Base-by-base conservation (phyloP, 2,888 invertebrate genomes). In the Eilema caniola region DNA sequence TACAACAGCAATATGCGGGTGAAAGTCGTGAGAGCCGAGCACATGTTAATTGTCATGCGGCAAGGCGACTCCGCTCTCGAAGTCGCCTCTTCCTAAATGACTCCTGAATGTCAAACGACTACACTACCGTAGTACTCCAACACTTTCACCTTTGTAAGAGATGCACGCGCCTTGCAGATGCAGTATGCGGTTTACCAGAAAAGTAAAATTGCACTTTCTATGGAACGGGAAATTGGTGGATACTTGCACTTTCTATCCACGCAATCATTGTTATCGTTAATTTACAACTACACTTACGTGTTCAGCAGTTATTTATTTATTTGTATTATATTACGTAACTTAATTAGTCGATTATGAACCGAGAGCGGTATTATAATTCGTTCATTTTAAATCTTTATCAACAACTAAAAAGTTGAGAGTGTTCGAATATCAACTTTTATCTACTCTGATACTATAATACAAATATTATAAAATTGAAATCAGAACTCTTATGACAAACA, bases 21-120 rank as follows among this genome's bases (percentile, higher is more conserved):
- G 89, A 89, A 89, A 89, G 89, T 82, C 71, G 84, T 84, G 87
- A 77, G 85, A 88, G 75, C 56, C 60, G 63, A 28, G 59, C 68
- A 57, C 57, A 33, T 68, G 59, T 56, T 53, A 31, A 66, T 72
- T 72, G 33, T 66, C 53, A 72, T 72, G 69, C 72, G 37, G 41
- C n/a, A 31, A 64, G 65, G 53, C 60, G 33, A 33, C 57, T 63
- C 59, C 60, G 63, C 53, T n/a, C 4, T 33, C 31, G 41, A 41
- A 41, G 24, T 41, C 16, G 33, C 53, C 12, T 62, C 62, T 66
- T 47, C 56, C 71, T 69, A 61, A 66, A 57, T 66, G 24, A 23
- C 57, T 66, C 66, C 66, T 66, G 64, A 65, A 33, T 59, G 37
- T 33, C n/a, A 25, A 59, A 41, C 33, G 14, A 16, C 23, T 69